A percentile compares a stretch with the other conserved stretches of the same genome.
phyloP scores from a whole-genome alignment of 2,888 invertebrate species.

The Tubiluchus corallicola region DNA sequence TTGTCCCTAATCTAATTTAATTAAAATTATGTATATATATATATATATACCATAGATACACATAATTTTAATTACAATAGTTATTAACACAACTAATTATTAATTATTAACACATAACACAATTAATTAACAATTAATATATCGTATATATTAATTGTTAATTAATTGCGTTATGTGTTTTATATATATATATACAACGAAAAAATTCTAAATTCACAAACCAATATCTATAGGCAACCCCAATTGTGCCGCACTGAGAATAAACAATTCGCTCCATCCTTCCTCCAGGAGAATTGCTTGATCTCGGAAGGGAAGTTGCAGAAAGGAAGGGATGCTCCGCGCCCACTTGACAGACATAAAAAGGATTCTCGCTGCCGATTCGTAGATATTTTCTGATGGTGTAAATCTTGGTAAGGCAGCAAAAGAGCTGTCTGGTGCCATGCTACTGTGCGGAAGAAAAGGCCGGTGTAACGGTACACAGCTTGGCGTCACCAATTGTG shows the following conservation, averaged over 20 bases:
- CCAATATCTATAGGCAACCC: conserved; percentile 52
- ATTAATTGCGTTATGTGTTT: too few relatives aligned
- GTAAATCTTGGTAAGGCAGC: conserved; percentile 14
- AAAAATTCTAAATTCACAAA: conserved; percentile 21
- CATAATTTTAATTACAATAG: too few relatives aligned
- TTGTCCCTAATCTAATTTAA: too few relatives aligned
- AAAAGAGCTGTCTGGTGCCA: conserved; percentile 15
- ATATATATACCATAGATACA: too few relatives aligned
- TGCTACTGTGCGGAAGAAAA: conserved; percentile 15
- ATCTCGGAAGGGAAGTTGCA: conserved; percentile 47
- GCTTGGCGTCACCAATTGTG: too few relatives aligned
- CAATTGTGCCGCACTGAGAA: conserved; percentile 63
- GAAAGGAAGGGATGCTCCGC: conserved; percentile 51
- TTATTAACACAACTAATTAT: too few relatives aligned
- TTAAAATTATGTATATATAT: too few relatives aligned
- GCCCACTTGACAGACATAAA: conserved; percentile 63
- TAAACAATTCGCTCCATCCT: conserved; percentile 65
- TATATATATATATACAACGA: too few relatives aligned
- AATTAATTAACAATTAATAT: too few relatives aligned
- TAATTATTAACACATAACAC: too few relatives aligned
- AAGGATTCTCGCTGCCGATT: conserved; percentile 54
- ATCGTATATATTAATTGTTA: too few relatives aligned
- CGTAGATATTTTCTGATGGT: conserved; percentile 28
- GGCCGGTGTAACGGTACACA: too few relatives aligned
- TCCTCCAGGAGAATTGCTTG: conserved; percentile 52